These are phyloP conservation scores for Chalcis sispes DNA, from an alignment of 2,888 invertebrate species.

Conservation along the genomic window DNA sequence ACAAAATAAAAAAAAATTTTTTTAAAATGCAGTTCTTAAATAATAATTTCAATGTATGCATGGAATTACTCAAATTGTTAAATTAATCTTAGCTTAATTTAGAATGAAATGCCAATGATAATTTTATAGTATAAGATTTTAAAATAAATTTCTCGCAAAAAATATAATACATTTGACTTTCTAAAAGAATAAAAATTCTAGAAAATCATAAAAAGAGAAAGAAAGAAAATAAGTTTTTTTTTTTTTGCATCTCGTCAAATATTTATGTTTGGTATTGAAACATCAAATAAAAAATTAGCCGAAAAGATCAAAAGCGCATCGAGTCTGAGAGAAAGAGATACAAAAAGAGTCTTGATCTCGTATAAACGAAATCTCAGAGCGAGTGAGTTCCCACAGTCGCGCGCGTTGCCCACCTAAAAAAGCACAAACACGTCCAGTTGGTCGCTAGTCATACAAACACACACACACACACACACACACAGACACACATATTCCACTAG, in stretches of 20 bases:
- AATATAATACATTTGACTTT: slow-evolving; percentile 6
- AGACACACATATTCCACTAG: background rate
- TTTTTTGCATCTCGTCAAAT: background rate
- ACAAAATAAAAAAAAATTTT: too few species aligned
- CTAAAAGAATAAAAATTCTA: background rate
- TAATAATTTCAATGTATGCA: too few species aligned
- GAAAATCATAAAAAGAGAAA: background rate
- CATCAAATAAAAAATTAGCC: slow-evolving; percentile 47
- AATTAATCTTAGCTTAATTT: too few species aligned
- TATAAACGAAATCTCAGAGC: background rate
- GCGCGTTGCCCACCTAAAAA: background rate
- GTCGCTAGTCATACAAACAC: background rate
- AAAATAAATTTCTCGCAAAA: background rate
- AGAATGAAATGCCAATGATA: too few species aligned
- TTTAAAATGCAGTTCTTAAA: too few species aligned
- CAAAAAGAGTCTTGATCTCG: slow-evolving; percentile 8
- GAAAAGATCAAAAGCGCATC: slow-evolving; percentile 12
- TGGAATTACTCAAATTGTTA: too few species aligned
- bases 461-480: background rate
- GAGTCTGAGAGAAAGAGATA: background rate
- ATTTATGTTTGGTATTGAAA: background rate
- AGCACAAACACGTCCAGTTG: slow-evolving; percentile 9
- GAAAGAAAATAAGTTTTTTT: background rate
- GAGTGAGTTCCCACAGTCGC: slow-evolving; percentile 28
- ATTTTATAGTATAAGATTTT: too few species aligned